Evolutionary conservation across 2,888 invertebrate genomes (phyloP), one percentile per base, ranked within the genome.

Genomic region (Euspilapteryx auroguttella): DNA sequence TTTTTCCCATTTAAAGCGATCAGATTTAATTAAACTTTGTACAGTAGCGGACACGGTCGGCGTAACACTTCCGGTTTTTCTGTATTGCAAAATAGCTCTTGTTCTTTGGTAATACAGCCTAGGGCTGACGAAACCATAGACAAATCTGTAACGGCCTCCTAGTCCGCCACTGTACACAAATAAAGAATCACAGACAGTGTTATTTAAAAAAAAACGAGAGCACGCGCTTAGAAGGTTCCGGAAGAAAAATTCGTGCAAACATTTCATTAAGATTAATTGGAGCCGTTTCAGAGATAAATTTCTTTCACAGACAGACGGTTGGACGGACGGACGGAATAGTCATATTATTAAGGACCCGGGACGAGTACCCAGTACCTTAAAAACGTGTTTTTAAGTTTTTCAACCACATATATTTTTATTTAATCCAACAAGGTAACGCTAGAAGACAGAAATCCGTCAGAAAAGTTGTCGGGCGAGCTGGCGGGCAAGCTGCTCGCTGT

Each of bases 401-500:
- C n/a, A n/a, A n/a, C n/a, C n/a, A 10, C 15, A 14, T 29, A 13
- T 20, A 3, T 14, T 11, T 20, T 30, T 31, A 1, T 38, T 68
- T 75, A 75, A 2, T 79, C 80, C 4, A 73, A 81, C 12, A 63
- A 55, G 26, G 59, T 81, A 0, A 71, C 71, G 34, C 44, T 83
- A 10, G 66, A 73, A 4, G 69, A 71, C 11, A 55, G 82, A 1
- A 69, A 81, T 47, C 83, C 84, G 0, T 81, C 82, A 0, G 47
- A 69, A 0, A 69, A 63, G 31, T 38, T 84, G 27, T 45, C 52
- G 0, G 73, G 64, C 21, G 56, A 57, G 32, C 49, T 76, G 35
- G 56, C 45, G 12, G 69, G 78, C 30, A 78, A 73, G 35, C 45
- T 80, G 7, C 55, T 85, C 10, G 78, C 86, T 0, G 79, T 84